Conservation (phyloP, 64 coral and sea anemone genomes). For the Orbicella faveolata region DNA sequence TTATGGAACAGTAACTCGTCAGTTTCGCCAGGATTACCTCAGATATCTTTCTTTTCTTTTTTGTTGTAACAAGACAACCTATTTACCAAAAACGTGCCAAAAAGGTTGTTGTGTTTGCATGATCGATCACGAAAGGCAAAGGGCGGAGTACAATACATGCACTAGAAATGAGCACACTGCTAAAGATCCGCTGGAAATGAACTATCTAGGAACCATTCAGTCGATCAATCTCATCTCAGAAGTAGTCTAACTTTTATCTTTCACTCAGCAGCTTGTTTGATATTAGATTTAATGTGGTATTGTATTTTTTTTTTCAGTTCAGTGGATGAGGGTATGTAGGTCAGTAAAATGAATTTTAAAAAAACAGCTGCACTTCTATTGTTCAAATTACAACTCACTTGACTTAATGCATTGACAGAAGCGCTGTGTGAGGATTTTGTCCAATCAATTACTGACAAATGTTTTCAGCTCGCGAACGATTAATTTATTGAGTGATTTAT, state of each 20-base stretch:
- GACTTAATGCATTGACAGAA: too few species aligned
- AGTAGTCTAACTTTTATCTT: background rate
- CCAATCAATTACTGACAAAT: too few species aligned
- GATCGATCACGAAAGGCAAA: background rate
- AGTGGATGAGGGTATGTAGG: too few species aligned
- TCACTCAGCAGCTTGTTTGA: background rate
- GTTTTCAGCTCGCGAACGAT: too few species aligned
- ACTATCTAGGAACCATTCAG: background rate
- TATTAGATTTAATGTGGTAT: too few species aligned
- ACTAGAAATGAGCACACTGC: background rate
- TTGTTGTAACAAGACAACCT: conserved; percentile 31
- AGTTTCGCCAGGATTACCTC: conserved; percentile 71
- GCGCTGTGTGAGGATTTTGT: too few species aligned
- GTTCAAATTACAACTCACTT: too few species aligned
- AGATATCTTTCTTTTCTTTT: conserved; percentile 64
- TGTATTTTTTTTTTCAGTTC: too few species aligned
- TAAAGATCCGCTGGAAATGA: background rate
- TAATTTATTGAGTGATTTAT: too few species aligned
- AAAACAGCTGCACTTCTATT: too few species aligned
- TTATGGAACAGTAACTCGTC: conserved; percentile 60
- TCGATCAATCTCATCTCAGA: background rate
- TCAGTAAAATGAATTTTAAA: too few species aligned
- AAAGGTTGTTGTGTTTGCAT: background rate
- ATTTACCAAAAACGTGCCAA: background rate
- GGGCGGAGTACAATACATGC: background rate